Conservation (phyloP, 2,113 vertebrate species). For the Amblyopsis rosae region DNA sequence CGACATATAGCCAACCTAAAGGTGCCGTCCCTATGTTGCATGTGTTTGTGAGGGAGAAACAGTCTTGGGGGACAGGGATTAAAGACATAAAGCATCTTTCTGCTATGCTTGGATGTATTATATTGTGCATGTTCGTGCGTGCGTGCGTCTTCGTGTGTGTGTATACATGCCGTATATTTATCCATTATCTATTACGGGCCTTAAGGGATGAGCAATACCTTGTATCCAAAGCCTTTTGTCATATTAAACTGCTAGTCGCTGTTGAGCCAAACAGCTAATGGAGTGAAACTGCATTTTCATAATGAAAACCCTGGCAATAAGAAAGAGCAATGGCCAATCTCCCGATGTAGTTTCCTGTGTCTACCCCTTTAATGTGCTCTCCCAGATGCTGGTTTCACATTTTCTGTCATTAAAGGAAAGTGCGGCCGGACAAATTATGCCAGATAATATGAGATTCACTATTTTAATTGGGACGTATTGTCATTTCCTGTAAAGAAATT, state of each 20-base stretch:
- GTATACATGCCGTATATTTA: slow-evolving; percentile 37
- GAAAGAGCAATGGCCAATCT: slow-evolving; percentile 68
- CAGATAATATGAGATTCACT: slow-evolving; percentile 49
- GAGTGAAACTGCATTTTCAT: slow-evolving; percentile 76
- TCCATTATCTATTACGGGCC: slow-evolving; percentile 63
- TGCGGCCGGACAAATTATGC: slow-evolving; percentile 55
- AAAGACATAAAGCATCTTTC: slow-evolving; percentile 11
- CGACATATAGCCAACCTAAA: slow-evolving; percentile 6
- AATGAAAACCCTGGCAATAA: slow-evolving; percentile 76
- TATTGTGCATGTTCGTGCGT: slow-evolving; percentile 5
- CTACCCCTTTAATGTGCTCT: slow-evolving; percentile 49
- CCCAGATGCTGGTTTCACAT: slow-evolving; percentile 48
- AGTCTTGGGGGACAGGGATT: neutral
- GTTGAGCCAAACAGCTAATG: slow-evolving; percentile 77
- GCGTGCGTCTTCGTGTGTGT: slow-evolving; percentile 4
- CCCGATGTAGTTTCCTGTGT: slow-evolving; percentile 41
- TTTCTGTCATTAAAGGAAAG: slow-evolving; percentile 69
- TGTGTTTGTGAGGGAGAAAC: neutral
- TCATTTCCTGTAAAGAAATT: slow-evolving; percentile 46
- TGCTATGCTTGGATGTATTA: slow-evolving; percentile 10
- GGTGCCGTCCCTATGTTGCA: neutral
- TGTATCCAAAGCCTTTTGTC: slow-evolving; percentile 71
- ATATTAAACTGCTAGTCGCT: slow-evolving; percentile 63
- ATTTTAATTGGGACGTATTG: slow-evolving; percentile 64
- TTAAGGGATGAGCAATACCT: slow-evolving; percentile 65